Percentiles rank a stretch among this genome's conserved stretches.
These are phyloP conservation scores for Enteromius fasciolatus DNA, from an alignment of 2,797 vertebrate genomes.

Conservation along the genomic window DNA sequence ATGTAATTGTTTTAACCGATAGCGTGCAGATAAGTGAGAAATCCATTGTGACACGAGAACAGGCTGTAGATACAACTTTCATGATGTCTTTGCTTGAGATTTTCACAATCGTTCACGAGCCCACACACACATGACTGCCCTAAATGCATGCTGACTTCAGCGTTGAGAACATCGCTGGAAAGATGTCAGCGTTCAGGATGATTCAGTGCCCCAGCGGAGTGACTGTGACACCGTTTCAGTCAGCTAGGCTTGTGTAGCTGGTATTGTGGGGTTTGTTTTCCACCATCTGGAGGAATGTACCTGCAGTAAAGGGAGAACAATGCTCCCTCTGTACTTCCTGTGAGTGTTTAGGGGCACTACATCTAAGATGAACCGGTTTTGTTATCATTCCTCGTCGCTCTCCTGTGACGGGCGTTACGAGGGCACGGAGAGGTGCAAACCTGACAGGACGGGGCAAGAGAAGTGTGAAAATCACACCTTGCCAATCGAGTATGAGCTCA, in stretches of 20 bases:
- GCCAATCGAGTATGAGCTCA: constrained; percentile 38
- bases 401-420: constrained; percentile 17
- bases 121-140: constrained; percentile 37
- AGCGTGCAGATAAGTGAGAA: constrained; percentile 49
- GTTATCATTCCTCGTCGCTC: constrained; percentile 43
- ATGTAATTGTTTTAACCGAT: constrained; percentile 56
- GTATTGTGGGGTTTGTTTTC: constrained; percentile 55
- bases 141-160: constrained; percentile 31
- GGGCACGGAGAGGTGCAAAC: constrained; percentile 17
- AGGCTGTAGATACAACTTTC: constrained; percentile 55
- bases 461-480: constrained; percentile 52
- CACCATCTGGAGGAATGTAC: constrained; percentile 59
- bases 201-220: constrained; percentile 48
- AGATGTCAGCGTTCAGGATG: constrained; percentile 45
- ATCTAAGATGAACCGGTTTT: constrained; percentile 45
- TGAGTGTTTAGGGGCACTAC: constrained; percentile 39
- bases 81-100: constrained; percentile 48
- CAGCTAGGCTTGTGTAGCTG: constrained; percentile 34
- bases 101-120: constrained; percentile 36
- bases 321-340: constrained; percentile 53
- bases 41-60: constrained; percentile 51
- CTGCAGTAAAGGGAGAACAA: constrained; percentile 58
- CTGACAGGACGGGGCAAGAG: constrained; percentile 34
- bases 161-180: constrained; percentile 36
- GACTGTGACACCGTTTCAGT: constrained; percentile 41